Conservation (phyloP, 2,797 vertebrate genomes). For the Xiphophorus birchmanni region DNA sequence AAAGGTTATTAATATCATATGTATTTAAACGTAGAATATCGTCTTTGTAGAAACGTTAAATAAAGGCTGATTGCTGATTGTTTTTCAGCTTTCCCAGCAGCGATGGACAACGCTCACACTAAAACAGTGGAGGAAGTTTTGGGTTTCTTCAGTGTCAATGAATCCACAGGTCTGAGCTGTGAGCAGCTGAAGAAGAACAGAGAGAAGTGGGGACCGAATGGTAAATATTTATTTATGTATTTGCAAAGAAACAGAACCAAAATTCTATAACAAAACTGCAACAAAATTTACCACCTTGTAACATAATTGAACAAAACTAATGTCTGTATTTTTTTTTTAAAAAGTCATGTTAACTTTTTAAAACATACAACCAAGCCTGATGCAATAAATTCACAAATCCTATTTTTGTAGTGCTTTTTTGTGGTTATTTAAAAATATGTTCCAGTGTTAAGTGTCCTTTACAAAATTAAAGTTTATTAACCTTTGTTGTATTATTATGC, state of each 20-base stretch:
- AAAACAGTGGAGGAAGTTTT: constrained; percentile 86
- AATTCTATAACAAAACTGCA: not conserved
- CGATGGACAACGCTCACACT: constrained; percentile 86
- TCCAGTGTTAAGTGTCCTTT: no score
- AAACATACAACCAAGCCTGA: not conserved
- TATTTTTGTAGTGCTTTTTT: no score
- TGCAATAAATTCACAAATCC: no score
- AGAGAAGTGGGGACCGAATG: constrained; percentile 83
- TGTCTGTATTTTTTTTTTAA: not conserved
- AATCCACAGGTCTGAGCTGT: constrained; percentile 83
- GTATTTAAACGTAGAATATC: not conserved
- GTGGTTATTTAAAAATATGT: no score
- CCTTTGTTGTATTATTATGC: no score
- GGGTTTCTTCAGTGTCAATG: constrained; percentile 80
- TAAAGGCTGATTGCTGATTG: not conserved
- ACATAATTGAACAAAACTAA: not conserved
- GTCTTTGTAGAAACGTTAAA: not conserved
- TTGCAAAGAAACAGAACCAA: not conserved
- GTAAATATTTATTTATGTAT: constrained; percentile 49
- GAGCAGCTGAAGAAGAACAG: constrained; percentile 83
- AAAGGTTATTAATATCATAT: no score
- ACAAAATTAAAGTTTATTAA: no score
- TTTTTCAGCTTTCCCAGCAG: constrained; percentile 36
- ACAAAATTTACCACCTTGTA: not conserved
- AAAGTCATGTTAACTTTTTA: not conserved